Evolutionary conservation across 2,888 invertebrate genomes (phyloP), one percentile per base, ranked within the genome.

Genomic region (Noctua pronuba): DNA sequence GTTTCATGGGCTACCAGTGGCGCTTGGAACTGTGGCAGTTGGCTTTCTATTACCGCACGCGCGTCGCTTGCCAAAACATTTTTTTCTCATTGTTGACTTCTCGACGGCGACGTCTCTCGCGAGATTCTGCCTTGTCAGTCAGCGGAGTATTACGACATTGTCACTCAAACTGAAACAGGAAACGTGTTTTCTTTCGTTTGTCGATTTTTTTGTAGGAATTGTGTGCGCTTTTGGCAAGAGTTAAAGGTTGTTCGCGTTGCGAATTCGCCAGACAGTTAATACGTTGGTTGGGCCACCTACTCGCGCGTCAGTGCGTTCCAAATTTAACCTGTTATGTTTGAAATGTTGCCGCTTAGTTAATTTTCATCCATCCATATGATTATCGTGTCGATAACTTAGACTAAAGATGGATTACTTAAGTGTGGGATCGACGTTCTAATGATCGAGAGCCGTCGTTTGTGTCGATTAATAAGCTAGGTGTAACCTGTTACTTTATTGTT

Each of bases 31-130:
- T 89, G 85, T 90, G 88, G 79, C 88, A 88, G 85, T 90, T 90
- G 80, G 84, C 82, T 86, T 83, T 88, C 87, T 92, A 91, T 92
- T 91, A 92, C 90, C 90, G 90, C 88, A 88, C 88, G 80, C 85
- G 89, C 81, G 86, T 80, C 89, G 90, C 88, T 92, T 96, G 96
- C 96, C 96, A 96, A 95, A 89, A 92, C 49, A 78, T 89, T 89
- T 91, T 94, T 94, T 94, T 93, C 90, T 94, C 90, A 91, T 93
- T 89, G 93, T 95, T 95, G 92, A 93, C 91, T 93, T 90, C 89
- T 91, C 88, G 78, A 86, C 86, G 84, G 71, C 82, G 79, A 83
- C 79, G 66, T 90, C 90, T 93, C 93, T 91, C 89, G 89, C 90
- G 92, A 88, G 86, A 94, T 92, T 93, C 91, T 92, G 91, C 87